Conservation (phyloP, 2,113 vertebrate species). For the Pterocles gutturalis region DNA sequence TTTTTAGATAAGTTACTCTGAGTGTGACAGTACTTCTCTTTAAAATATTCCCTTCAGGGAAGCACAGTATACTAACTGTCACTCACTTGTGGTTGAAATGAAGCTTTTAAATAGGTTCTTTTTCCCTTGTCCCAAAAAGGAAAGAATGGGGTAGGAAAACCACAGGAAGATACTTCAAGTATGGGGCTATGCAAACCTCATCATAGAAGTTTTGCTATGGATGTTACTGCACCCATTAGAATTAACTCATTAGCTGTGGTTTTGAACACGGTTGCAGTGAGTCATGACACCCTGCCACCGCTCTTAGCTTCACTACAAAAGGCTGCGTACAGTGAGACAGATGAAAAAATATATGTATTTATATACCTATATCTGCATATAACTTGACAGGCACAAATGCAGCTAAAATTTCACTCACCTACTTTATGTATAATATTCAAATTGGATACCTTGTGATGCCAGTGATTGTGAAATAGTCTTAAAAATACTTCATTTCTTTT, state of each 20-base stretch:
- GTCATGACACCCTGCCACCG: background rate
- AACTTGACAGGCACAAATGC: background rate
- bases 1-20: background rate
- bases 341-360: background rate
- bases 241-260: background rate
- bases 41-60: background rate
- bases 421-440: background rate
- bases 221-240: background rate
- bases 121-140: background rate
- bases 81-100: background rate
- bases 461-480: slow-evolving; percentile 3
- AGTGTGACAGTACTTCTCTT: background rate
- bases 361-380: background rate
- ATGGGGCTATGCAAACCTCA: background rate
- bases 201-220: background rate
- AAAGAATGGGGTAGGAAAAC: background rate
- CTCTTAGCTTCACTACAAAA: background rate
- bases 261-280: background rate
- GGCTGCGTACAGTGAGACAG: background rate
- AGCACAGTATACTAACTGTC: background rate
- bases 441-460: background rate
- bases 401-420: background rate
- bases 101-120: background rate
- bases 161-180: background rate
- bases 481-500: slow-evolving; percentile 40